These are phyloP conservation scores for Disparrhopalites patrizii DNA, from an alignment of 2,888 invertebrate genomes.

Conservation along the genomic window DNA sequence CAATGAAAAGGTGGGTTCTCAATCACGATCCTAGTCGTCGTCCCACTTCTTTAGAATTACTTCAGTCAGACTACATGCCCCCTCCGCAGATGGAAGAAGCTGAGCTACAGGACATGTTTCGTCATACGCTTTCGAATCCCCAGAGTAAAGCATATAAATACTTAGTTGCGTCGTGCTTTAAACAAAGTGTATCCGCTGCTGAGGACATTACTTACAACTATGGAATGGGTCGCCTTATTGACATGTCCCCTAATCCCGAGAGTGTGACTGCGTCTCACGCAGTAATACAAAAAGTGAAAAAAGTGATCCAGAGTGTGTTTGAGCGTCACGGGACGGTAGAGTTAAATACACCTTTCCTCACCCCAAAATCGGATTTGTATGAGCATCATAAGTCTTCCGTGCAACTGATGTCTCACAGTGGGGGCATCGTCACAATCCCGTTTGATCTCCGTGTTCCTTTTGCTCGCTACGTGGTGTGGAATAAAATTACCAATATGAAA, in stretches of 20 bases:
- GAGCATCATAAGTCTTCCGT: conserved; percentile 62
- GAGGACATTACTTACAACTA: conserved; percentile 70
- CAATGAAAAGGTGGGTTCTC: conserved; percentile 65
- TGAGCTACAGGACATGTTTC: conserved; percentile 74
- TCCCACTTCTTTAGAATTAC: conserved; percentile 78
- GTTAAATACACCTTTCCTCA: conserved; percentile 72
- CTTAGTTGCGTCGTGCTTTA: conserved; percentile 61
- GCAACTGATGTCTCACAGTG: conserved; percentile 77
- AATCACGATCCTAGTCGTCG: conserved; percentile 77
- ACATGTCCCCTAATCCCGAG: conserved; percentile 9
- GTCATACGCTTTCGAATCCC: conserved; percentile 75
- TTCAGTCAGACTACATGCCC: conserved; percentile 77
- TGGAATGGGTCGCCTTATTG: conserved; percentile 56
- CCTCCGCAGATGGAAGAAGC: conserved; percentile 81
- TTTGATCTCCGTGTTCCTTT: conserved; percentile 77
- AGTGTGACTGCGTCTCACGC: conserved; percentile 12
- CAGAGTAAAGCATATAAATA: conserved; percentile 74
- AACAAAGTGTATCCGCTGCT: conserved; percentile 59
- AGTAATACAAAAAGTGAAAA: conserved; percentile 39
- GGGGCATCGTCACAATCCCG: conserved; percentile 77
- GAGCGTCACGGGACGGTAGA: conserved; percentile 74
- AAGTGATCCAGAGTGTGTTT: conserved; percentile 53
- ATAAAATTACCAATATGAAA: conserved; percentile 70
- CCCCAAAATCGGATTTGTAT: conserved; percentile 64
- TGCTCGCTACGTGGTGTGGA: conserved; percentile 76